Evolutionary conservation across 2,113 vertebrate species (phyloP).

Genomic region (Saimiri boliviensis): DNA sequence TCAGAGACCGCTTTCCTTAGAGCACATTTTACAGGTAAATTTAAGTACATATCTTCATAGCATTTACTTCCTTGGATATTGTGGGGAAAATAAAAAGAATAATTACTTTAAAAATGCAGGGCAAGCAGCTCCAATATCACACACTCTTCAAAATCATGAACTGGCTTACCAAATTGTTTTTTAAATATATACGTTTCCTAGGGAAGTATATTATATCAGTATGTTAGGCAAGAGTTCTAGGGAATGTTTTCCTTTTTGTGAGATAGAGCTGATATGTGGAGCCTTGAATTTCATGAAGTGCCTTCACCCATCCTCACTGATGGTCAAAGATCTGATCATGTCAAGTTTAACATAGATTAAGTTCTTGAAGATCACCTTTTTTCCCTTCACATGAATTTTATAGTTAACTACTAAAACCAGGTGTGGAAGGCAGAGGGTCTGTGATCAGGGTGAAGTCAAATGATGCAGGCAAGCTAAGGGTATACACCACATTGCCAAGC

Average conservation of each 20-base stretch:
- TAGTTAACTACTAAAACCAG: neutral
- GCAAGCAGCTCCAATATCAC: neutral
- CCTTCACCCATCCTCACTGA: neutral
- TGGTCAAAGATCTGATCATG: neutral
- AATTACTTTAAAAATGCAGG: neutral
- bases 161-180: neutral
- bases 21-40: neutral
- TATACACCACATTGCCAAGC: neutral
- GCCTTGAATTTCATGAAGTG: neutral
- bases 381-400: neutral
- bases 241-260: neutral
- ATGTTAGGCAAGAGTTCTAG: neutral
- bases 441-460: neutral
- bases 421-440: neutral
- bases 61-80: neutral
- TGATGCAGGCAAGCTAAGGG: neutral
- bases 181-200: neutral
- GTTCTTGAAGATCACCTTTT: neutral
- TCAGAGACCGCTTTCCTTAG: neutral
- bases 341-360: neutral
- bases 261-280: neutral
- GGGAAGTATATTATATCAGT: fast-evolving
- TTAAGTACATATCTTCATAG: neutral
- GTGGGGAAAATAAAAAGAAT: neutral
- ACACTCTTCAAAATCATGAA: neutral